These are phyloP conservation scores for Periplaneta americana DNA, from an alignment of 1,140 invertebrate species.

Conservation along the genomic window DNA sequence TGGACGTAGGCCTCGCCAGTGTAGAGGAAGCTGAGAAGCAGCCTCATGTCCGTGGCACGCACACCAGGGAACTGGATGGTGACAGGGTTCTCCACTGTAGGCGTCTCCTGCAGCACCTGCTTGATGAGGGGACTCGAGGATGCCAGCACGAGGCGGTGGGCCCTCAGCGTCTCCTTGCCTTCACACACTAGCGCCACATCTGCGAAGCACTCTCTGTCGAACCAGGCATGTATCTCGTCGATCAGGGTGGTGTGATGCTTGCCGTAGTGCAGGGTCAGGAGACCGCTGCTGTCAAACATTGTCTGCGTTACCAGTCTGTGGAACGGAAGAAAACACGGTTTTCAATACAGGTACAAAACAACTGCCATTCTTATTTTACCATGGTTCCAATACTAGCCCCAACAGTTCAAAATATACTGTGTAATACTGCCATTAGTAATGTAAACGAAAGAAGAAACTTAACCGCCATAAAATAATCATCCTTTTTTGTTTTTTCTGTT, in stretches of 20 bases:
- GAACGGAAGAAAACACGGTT: background rate
- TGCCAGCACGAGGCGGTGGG: constrained; percentile 74
- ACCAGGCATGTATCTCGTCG: constrained; percentile 78
- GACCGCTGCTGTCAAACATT: constrained; percentile 32
- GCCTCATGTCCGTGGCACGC: constrained; percentile 64
- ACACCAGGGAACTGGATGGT: constrained; percentile 73
- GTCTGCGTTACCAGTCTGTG: background rate
- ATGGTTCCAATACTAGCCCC: no score
- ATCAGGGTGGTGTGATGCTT: constrained; percentile 84
- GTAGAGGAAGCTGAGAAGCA: constrained; percentile 75
- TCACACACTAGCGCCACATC: constrained; percentile 77
- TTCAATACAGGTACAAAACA: no score
- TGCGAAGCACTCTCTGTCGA: constrained; percentile 68
- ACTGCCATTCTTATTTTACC: no score
- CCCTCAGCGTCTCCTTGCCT: constrained; percentile 29
- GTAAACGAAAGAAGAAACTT: no score
- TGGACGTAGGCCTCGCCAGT: constrained; percentile 77
- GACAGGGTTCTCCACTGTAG: constrained; percentile 60
- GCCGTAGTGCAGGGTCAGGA: constrained; percentile 82
- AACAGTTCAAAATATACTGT: no score
- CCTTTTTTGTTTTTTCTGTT: no score
- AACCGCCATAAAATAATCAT: no score
- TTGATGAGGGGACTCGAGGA: constrained; percentile 75
- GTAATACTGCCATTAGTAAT: no score
- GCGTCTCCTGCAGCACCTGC: constrained; percentile 65